Evolutionary conservation across 2,888 invertebrate species (phyloP).

Genomic region (Nymphalis polychloros): DNA sequence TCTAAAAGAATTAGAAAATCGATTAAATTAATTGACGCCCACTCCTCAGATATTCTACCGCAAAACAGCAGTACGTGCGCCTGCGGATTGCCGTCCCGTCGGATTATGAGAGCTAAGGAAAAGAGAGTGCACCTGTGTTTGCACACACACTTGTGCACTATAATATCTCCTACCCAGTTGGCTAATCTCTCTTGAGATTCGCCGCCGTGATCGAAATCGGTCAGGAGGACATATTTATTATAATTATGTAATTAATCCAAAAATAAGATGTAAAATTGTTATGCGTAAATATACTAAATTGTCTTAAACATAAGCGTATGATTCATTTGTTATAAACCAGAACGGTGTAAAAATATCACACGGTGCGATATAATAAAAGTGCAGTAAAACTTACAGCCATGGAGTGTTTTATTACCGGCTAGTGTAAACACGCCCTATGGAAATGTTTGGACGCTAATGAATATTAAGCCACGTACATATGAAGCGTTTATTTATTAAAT

Average conservation of each 20-base stretch:
- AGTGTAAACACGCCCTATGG: slow-evolving; percentile 31
- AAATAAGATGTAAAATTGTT: background rate
- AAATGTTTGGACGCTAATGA: slow-evolving; percentile 4
- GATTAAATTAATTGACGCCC: too few relatives aligned
- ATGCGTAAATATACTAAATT: background rate
- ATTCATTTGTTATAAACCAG: slow-evolving; percentile 31
- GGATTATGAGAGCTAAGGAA: too few relatives aligned
- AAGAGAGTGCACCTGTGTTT: too few relatives aligned
- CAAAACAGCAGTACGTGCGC: too few relatives aligned
- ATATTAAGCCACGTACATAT: background rate
- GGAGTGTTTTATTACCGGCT: slow-evolving; percentile 32
- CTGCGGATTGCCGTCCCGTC: too few relatives aligned
- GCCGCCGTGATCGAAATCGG: too few relatives aligned
- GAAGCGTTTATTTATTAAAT: background rate
- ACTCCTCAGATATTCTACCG: too few relatives aligned
- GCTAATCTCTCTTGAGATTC: too few relatives aligned
- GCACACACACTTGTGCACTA: too few relatives aligned
- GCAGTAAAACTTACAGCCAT: slow-evolving; percentile 30
- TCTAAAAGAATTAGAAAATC: too few relatives aligned
- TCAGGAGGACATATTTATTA: too few relatives aligned
- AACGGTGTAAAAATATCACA: slow-evolving; percentile 24
- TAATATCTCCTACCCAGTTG: too few relatives aligned
- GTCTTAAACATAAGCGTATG: slow-evolving; percentile 1
- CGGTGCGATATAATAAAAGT: slow-evolving; percentile 27
- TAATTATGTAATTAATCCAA: slow-evolving; percentile 1